Conservation (phyloP, 2,113 vertebrate species). For the Ageneiosus marmoratus region DNA sequence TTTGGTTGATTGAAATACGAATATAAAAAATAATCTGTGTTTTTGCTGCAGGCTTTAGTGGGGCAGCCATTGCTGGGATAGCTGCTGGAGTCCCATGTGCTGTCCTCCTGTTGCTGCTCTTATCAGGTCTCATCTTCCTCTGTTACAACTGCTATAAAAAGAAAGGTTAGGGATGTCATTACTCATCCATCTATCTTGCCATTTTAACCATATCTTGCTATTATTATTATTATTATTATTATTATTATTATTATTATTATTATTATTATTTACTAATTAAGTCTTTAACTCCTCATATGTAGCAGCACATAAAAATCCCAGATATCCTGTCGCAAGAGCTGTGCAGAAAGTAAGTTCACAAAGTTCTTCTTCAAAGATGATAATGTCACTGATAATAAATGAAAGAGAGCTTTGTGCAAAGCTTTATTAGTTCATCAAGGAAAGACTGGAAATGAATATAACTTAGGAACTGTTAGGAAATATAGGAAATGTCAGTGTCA, state of each 20-base stretch:
- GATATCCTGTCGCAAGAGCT: constrained; percentile 64
- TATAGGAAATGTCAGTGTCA: too few relatives aligned
- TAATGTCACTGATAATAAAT: background rate
- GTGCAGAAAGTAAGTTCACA: constrained; percentile 62
- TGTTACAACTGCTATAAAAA: constrained; percentile 54
- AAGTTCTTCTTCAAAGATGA: background rate
- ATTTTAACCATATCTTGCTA: too few relatives aligned
- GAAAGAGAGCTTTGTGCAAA: background rate
- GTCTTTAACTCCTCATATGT: background rate
- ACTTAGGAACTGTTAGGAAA: too few relatives aligned
- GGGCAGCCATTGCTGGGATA: constrained; percentile 66
- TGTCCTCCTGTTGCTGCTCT: constrained; percentile 63
- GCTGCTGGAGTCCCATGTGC: constrained; percentile 72
- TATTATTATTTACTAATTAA: background rate
- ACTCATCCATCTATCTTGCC: background rate
- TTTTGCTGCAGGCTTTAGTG: constrained; percentile 58
- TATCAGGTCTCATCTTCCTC: constrained; percentile 54
- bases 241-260: background rate
- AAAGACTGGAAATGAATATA: too few relatives aligned
- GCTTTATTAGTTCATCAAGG: too few relatives aligned
- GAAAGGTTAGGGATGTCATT: constrained; percentile 50
- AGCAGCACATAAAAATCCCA: constrained; percentile 52
- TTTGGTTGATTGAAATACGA: too few relatives aligned
- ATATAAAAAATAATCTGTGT: background rate
- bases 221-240: too few relatives aligned